Evolutionary conservation across 2,888 invertebrate genomes (phyloP).

Genomic region (Eilema sororculum): DNA sequence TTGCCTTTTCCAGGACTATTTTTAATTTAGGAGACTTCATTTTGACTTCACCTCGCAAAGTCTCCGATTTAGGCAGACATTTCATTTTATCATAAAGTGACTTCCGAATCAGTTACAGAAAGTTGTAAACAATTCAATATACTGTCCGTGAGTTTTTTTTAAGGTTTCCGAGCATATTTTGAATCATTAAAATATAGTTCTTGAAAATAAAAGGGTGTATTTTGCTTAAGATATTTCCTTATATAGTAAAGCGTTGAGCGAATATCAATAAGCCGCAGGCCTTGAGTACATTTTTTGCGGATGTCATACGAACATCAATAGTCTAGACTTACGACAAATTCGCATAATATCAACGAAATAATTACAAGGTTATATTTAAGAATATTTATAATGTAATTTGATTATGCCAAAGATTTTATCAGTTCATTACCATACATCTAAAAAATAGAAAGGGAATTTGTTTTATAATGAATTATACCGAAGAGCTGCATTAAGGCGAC

Average conservation of each 20-base stretch:
- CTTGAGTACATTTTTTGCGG: slow-evolving; percentile 11
- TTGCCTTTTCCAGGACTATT: too few species aligned
- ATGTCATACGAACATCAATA: slow-evolving; percentile 6
- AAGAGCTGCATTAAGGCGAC: too few species aligned
- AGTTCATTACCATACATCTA: not conserved
- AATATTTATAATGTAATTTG: not conserved
- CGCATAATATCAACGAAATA: slow-evolving; percentile 2
- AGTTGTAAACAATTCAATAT: not conserved
- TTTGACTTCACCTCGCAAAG: too few species aligned
- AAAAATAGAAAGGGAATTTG: not conserved
- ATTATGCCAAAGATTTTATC: not conserved
- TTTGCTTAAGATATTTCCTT: slow-evolving; percentile 25
- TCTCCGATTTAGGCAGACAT: too few species aligned
- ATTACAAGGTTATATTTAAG: slow-evolving; percentile 3
- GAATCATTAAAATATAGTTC: not conserved
- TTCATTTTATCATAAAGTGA: not conserved
- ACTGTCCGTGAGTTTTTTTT: not conserved
- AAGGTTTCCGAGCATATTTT: not conserved
- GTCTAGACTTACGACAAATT: slow-evolving; percentile 24
- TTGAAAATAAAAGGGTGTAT: not conserved
- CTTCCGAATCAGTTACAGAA: slow-evolving; percentile 1
- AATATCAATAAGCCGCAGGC: not conserved
- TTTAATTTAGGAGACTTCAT: too few species aligned
- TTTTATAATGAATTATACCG: too few species aligned
- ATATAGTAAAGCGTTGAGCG: slow-evolving; percentile 18